These are phyloP conservation scores for Lophotriccus pileatus DNA, from an alignment of 2,797 vertebrate genomes.

Conservation along the genomic window DNA sequence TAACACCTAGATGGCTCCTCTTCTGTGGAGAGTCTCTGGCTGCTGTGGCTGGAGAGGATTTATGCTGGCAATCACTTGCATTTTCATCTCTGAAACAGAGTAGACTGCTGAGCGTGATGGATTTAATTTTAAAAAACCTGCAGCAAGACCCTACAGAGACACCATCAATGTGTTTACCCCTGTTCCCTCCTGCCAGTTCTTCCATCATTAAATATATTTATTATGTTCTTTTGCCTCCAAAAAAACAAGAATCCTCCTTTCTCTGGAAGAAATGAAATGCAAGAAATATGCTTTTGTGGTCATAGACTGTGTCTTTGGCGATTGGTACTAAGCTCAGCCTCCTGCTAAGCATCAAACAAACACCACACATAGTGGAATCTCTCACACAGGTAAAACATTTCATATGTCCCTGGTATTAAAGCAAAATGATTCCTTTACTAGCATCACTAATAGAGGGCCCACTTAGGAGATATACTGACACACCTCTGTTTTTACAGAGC, in stretches of 20 bases:
- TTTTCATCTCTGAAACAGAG: neutral
- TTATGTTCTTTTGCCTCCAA: neutral
- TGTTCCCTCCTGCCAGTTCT: neutral
- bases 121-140: neutral
- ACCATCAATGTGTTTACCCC: neutral
- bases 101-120: neutral
- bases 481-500: neutral
- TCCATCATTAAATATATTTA: neutral
- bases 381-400: neutral
- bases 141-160: neutral
- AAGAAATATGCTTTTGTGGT: neutral
- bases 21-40: neutral
- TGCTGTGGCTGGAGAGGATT: neutral
- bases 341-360: neutral
- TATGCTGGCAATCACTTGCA: neutral
- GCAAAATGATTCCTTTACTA: neutral
- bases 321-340: neutral
- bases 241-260: neutral
- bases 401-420: neutral
- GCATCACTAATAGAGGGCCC: neutral
- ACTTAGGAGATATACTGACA: neutral
- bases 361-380: neutral
- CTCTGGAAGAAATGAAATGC: neutral
- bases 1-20: accelerated
- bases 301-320: neutral